Evolutionary conservation across 2,888 invertebrate genomes (phyloP), one percentile per base, ranked within the genome.

Genomic region (Sarcophaga caerulescens): DNA sequence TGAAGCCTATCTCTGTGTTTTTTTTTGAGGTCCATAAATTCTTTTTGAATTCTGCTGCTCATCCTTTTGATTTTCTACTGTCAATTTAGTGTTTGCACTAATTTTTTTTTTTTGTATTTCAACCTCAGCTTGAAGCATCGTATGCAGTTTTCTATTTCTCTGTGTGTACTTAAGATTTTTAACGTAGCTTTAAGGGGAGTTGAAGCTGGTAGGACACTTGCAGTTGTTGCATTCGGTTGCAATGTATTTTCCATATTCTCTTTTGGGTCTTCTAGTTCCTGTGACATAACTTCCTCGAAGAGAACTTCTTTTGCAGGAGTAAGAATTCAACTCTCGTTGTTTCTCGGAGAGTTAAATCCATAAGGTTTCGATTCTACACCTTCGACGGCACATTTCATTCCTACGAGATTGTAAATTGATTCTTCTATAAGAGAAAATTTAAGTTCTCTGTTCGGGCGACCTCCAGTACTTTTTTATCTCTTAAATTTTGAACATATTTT

Each of bases 71-170:
- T 73, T 60, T 73, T 21, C 23, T 45, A 1, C 62, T 62, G 62
- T 21, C 1, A n/a, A 1, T 45, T 73, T 73, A 14, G 62, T 19
- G 45, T 23, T 73, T 73, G 6, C 8, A 73, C 44, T 62, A 73
- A 73, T 14, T 73, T 62, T 4, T 14, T 73, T 62, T 4, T 23
- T 73, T 62, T 73, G 62, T 17, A 73, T 60, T 52, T 45, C 19
- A 62, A 73, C 11, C 21, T 73, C 73, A 62, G 73, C 62, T 62
- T 73, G 60, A 45, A 62, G 45, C 45, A 23, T 73, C 62, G 45
- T 19, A 62, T 3, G 73, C n/a, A 60, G 44, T 62, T 73, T 35
- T 25, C 14, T 35, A 17, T 14, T 14, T 65, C 65, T 25, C 25
- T 65, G 5, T 65, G 11, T 12, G 17, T 4, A 65, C 14, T 3